phyloP scores from a whole-genome alignment of 2,113 vertebrate species.

The Callipepla squamata region DNA sequence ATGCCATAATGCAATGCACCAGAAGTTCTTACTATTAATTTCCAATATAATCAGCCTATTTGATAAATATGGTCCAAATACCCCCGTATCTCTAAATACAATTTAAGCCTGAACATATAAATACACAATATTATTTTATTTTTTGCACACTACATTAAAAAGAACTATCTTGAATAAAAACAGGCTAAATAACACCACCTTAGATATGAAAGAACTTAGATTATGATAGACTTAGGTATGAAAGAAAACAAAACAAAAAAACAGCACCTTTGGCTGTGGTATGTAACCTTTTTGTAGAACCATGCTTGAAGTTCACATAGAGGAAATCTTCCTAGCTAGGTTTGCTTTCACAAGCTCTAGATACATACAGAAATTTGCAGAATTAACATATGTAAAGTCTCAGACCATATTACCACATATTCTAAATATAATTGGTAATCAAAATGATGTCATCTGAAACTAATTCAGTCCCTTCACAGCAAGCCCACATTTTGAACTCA shows the following conservation, averaged over 20 bases:
- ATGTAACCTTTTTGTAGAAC: background rate
- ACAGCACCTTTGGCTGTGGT: background rate
- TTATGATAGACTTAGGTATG: background rate
- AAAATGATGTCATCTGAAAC: constrained; percentile 22
- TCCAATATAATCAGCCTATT: background rate
- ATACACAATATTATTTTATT: background rate
- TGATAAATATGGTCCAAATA: background rate
- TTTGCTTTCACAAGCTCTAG: background rate
- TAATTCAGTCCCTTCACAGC: constrained; percentile 24
- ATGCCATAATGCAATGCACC: background rate
- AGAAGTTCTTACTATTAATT: background rate
- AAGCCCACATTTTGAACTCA: background rate
- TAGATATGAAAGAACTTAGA: background rate
- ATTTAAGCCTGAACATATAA: background rate
- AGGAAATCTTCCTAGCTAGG: background rate
- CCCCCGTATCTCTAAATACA: background rate
- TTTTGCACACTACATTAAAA: background rate
- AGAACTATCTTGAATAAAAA: background rate
- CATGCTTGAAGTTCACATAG: background rate
- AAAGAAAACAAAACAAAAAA: background rate
- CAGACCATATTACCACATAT: background rate
- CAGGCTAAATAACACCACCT: background rate
- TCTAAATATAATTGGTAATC: constrained; percentile 43
- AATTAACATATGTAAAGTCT: constrained; percentile 24
- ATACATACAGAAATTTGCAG: background rate